A percentile compares a stretch with the other conserved stretches of the same genome.
These are phyloP conservation scores for Caenorhabditis wallacei DNA, from an alignment of 2,888 invertebrate genomes.

Conservation along the genomic window DNA sequence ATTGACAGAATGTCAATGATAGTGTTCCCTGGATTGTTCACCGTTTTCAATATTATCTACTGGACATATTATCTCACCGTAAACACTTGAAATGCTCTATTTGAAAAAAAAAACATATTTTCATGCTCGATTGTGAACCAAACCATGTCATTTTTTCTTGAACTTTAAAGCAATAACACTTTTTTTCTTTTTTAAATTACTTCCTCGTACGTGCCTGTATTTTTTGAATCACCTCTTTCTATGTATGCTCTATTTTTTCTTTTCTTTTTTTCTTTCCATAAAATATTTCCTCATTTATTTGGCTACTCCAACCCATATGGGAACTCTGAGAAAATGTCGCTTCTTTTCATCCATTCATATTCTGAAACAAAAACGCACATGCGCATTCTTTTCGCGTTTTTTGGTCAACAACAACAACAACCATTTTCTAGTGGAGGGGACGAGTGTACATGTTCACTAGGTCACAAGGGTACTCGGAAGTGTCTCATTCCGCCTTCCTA, in stretches of 20 bases:
- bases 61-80: conserved; percentile 82
- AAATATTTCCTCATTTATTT: conserved; percentile 9
- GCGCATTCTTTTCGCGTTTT: conserved; percentile 28
- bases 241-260: neutral
- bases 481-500: conserved; percentile 16
- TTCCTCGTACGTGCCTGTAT: conserved; percentile 54
- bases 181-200: neutral
- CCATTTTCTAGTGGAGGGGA: conserved; percentile 22
- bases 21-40: conserved; percentile 77
- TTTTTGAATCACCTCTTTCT: conserved; percentile 41
- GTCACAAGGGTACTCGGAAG: conserved; percentile 57
- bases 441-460: conserved; percentile 52
- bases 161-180: neutral
- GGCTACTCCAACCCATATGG: conserved; percentile 16
- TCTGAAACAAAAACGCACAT: conserved; percentile 52
- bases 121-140: conserved; percentile 32
- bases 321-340: conserved; percentile 17
- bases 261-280: neutral
- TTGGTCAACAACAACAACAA: conserved; percentile 60
- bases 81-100: conserved; percentile 35
- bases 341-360: conserved; percentile 39
- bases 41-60: conserved; percentile 81
- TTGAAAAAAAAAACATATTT: conserved; percentile 35
- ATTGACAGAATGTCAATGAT: conserved; percentile 78
- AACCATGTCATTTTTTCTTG: conserved; percentile 30